Evolutionary conservation across 2,113 vertebrate species (phyloP), one percentile per base, ranked within the genome.

Genomic region (Syrmaticus mikado): DNA sequence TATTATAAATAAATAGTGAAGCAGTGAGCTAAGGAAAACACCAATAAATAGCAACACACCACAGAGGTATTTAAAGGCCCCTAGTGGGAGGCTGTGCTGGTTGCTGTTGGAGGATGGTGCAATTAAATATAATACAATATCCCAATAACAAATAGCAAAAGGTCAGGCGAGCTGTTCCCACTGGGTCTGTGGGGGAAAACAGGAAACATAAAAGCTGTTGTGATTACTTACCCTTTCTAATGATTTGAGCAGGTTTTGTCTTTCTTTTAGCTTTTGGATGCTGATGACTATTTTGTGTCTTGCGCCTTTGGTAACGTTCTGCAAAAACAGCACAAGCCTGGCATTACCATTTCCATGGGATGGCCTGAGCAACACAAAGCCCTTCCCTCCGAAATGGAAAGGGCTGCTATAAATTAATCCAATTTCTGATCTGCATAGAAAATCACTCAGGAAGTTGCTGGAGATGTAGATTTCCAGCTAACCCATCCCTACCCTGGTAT

Each of bases 261-360:
- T 98, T 94, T 99, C 99, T 96, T 98, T 99, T 91, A 99, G 98
- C 96, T 99, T 99, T 97, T 99, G 98, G 97, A 99, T 99, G 96
- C 99, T 99, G 98, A 99, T 99, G 86, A 99, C 98, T 72, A 99
- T 99, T 98, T 99, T 99, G 98, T 99, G 99, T 84, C 99, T 97
- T 5, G 99, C 99, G 11, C 99, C 99, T 99, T 99, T 99, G 96
- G 99, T 99, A 97, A 99, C 99, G 13, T 99, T 99, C 99, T 99
- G 98, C 34, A 97, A 94, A 92, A 90, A 13, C 14, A 94, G 85
- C 43, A 80, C 21, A 90, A 90, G 55, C 4, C 16, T 20, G 53
- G 46, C 0, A 1, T 94, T 67, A 91, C 27, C 21, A 17, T 13
- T 27, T 57, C 8, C 74, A 34, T 14, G 7, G 52, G 66, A 45